These are phyloP conservation scores for Cheilosia scutellata DNA, from an alignment of 2,888 invertebrate genomes.

Conservation along the genomic window DNA sequence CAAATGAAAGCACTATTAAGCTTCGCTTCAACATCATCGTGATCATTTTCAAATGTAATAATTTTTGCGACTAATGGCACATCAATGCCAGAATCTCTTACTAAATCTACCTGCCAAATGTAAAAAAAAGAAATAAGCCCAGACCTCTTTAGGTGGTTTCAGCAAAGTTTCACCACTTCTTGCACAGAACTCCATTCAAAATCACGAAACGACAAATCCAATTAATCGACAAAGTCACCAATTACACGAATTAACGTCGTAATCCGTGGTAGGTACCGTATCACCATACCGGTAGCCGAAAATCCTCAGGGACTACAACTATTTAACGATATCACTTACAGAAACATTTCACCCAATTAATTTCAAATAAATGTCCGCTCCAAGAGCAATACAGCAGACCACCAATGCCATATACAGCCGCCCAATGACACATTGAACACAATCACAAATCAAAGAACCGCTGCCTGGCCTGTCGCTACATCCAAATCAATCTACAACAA, in stretches of 20 bases:
- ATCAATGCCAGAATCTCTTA: no score
- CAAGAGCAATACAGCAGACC: slow-evolving; percentile 7
- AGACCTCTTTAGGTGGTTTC: no score
- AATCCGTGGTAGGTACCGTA: neutral
- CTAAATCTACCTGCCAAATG: no score
- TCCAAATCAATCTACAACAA: slow-evolving; percentile 56
- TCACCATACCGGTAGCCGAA: neutral
- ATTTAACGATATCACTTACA: slow-evolving; percentile 44
- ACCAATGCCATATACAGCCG: slow-evolving; percentile 30
- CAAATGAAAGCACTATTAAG: no score
- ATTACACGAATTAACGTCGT: neutral
- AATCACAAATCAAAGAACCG: slow-evolving; percentile 65
- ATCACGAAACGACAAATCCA: neutral
- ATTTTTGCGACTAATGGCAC: no score
- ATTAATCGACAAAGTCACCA: slow-evolving; percentile 10
- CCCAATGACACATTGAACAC: slow-evolving; percentile 62
- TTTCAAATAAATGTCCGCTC: slow-evolving; percentile 50
- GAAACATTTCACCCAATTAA: slow-evolving; percentile 65
- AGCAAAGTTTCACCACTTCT: no score
- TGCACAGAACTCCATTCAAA: no score
- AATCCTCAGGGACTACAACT: slow-evolving; percentile 40
- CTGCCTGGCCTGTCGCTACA: slow-evolving; percentile 36
- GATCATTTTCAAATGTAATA: no score
- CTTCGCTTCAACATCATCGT: no score
- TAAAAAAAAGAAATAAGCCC: no score